phyloP scores from a whole-genome alignment of 2,797 vertebrate species.

The Cossypha polioptera region DNA sequence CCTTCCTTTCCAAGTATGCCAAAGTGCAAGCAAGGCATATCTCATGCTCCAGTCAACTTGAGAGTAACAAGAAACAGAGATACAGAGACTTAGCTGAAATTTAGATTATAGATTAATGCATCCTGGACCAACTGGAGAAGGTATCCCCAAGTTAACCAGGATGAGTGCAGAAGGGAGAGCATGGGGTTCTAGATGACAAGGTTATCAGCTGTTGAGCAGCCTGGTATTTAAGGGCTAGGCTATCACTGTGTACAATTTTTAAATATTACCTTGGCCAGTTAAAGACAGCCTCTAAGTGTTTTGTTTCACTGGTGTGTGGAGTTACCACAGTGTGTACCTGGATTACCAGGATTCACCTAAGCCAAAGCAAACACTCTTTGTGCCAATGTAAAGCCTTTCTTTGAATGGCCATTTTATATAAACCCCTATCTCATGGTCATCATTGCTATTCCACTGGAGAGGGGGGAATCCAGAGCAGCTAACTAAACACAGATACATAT shows the following conservation, averaged over 20 bases:
- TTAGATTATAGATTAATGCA: background rate
- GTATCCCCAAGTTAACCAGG: background rate
- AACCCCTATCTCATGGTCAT: rapidly evolving
- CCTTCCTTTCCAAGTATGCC: background rate
- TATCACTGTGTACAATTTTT: background rate
- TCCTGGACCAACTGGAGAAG: background rate
- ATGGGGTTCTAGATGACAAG: rapidly evolving
- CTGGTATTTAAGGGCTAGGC: background rate
- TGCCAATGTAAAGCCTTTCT: background rate
- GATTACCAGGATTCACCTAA: background rate
- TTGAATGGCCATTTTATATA: background rate
- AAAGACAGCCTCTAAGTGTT: background rate
- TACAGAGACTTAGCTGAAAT: background rate
- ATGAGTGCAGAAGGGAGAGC: background rate
- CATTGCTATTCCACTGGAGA: background rate
- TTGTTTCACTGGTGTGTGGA: background rate
- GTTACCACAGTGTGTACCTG: background rate
- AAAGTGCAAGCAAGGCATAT: background rate
- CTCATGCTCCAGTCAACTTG: background rate
- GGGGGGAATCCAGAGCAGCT: background rate
- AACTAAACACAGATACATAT: background rate
- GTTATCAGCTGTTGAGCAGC: background rate
- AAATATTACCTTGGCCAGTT: background rate
- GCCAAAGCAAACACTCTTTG: background rate
- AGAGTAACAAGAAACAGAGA: background rate